Evolutionary conservation across 2,113 vertebrate species (phyloP), one percentile per base, ranked within the genome.

Genomic region (Perca schrenkii): DNA sequence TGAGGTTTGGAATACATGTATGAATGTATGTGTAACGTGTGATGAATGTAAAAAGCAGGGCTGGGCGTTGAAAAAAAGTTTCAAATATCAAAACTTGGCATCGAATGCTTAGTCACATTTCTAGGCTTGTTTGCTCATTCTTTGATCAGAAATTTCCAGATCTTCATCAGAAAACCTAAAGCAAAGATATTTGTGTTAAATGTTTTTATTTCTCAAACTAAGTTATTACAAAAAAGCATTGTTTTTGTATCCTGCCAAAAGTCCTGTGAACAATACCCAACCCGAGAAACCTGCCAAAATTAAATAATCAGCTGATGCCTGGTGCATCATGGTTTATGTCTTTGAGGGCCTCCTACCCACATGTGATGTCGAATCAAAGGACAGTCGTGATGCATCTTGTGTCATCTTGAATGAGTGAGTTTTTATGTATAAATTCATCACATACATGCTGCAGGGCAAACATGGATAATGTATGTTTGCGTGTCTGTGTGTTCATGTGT

Each of bases 401-500:
- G 79, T 83, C 78, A 74, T 73, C 56, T 69, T 60, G 60, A 84
- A 85, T 64, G 67, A 85, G 62, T 16, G 64, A 57, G 21, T 78
- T 73, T 76, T 70, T 78, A 79, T 87, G 81, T 75, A 71, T 63
- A 78, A 86, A 87, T 86, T 84, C 67, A 80, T 90, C 80, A 80
- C 76, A 89, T 80, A 73, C 82, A 83, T 56, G 87, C 92, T 89
- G 69, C 88, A 77, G 88, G 90, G 91, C 81, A 88, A 54, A 88
- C 85, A 87, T 87, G 66, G 91, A 87, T 91, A 85, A 88, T 93
- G 76, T 82, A 90, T 91, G 85, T 90, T 84, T 84, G 79, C 62
- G 28, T 90, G 72, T 82, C 68, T 79, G 82, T 83, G 64, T 57
- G 85, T 61, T 80, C 72, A 50, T 83, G 79, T 80, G 78, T 79